Base-by-base conservation (phyloP, 2,113 vertebrate species). In the Pelodiscus sinensis region DNA sequence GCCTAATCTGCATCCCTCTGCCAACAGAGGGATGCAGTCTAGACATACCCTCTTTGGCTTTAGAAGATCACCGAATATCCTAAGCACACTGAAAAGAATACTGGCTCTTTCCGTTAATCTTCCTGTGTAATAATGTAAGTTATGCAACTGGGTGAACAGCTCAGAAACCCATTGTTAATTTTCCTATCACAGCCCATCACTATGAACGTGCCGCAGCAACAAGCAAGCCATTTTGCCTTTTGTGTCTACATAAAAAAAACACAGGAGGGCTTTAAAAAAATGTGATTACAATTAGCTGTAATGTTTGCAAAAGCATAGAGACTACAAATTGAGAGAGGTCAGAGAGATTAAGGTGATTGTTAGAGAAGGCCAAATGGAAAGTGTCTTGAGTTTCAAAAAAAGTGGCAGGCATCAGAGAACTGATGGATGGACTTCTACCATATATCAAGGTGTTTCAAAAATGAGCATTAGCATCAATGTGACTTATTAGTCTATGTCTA, bases 281-380 rank as follows among this genome's bases (percentile, higher is more conserved):
- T 18, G 62, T n/a, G 29, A n/a, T 68, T 68, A 10, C 65, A 35
- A 18, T 68, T 68, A 21, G n/a, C n/a, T 68, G 79, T 68, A 11
- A 22, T 31, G n/a, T 1, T 22, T 13, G 52, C 11, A 4, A 16
- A 0, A 2, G 27, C 14, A 51, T 14, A 79, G 62, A 65, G 50
- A 12, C 13, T 13, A 57, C 85, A 12, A 81, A 15, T 85, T 84
- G n/a, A 73, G 81, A 90, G 90, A 65, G 62, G 62, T 77, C 62
- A 81, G 31, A 55, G 86, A 77, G 80, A 87, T 91, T 92, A 90
- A 81, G 82, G 51, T 60, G 92, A 16, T 31, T 90, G 87, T 5
- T 22, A 85, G 81, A 50, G 56, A 87, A 84, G 82, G 75, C n/a
- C 0, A 0, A 4, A 52, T 68, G 75, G 75, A 75, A 90, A 24